Conservation (phyloP, 2,888 invertebrate genomes). For the Carabus problematicus region DNA sequence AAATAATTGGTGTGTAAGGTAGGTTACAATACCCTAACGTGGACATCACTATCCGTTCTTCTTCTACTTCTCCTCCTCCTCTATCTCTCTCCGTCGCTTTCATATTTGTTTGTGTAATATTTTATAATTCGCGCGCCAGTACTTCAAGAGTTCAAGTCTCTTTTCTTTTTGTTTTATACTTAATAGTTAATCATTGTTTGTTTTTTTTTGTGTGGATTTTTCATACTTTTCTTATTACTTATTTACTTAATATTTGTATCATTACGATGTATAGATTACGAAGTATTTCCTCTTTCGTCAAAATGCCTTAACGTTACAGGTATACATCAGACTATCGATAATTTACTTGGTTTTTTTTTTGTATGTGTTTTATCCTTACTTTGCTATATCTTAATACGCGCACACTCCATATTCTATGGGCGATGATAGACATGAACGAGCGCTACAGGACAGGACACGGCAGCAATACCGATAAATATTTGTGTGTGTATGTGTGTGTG, state of each 20-base stretch:
- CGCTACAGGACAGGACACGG: too few species aligned
- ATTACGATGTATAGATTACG: slow-evolving; percentile 31
- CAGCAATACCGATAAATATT: too few species aligned
- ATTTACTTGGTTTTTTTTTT: not conserved
- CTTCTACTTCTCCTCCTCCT: too few species aligned
- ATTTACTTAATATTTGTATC: slow-evolving; percentile 32
- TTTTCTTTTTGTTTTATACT: slow-evolving; percentile 30
- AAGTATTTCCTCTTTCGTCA: slow-evolving; percentile 2
- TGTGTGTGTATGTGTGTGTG: not conserved
- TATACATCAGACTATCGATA: not conserved
- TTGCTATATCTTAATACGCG: not conserved
- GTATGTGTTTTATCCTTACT: not conserved
- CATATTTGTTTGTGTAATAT: too few species aligned
- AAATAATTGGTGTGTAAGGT: slow-evolving; percentile 42
- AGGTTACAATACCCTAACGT: slow-evolving; percentile 3
- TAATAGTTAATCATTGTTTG: slow-evolving; percentile 33
- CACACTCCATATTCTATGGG: too few species aligned
- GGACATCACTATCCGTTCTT: slow-evolving; percentile 26
- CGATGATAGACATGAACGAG: too few species aligned
- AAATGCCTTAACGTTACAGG: not conserved
- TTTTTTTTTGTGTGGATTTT: slow-evolving; percentile 34
- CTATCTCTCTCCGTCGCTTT: too few species aligned
- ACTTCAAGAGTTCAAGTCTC: slow-evolving; percentile 8
- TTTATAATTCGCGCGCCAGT: slow-evolving; percentile 13
- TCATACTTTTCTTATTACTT: slow-evolving; percentile 14